A percentile compares a stretch with the other conserved stretches of the same genome.
phyloP scores from a whole-genome alignment of 2,797 vertebrate genomes.

The Ibycter americanus region DNA sequence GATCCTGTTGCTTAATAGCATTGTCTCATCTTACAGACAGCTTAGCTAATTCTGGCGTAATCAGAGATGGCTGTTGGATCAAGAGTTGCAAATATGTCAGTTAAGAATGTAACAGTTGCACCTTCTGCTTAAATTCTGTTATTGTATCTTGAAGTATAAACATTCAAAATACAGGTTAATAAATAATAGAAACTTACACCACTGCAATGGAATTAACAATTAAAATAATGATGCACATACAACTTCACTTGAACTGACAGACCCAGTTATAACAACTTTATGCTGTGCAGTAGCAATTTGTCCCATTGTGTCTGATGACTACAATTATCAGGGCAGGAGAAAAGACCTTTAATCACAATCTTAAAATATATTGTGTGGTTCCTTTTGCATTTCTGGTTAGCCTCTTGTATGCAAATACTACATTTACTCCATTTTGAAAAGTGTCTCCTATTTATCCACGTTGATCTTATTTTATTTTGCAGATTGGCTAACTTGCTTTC shows the following conservation, averaged over 20 bases:
- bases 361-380: neutral
- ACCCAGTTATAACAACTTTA: neutral
- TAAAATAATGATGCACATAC: neutral
- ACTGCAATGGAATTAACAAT: neutral
- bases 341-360: neutral
- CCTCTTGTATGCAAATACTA: neutral
- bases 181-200: neutral
- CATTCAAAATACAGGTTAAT: neutral
- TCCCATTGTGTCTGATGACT: neutral
- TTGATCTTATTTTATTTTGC: neutral
- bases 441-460: neutral
- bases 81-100: neutral
- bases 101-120: neutral
- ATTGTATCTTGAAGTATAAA: neutral
- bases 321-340: neutral
- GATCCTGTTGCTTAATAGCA: slow-evolving; percentile 49
- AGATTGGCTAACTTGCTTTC: neutral
- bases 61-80: neutral
- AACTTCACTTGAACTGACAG: neutral
- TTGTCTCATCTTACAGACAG: slow-evolving; percentile 40
- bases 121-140: neutral
- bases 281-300: neutral
- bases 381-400: neutral
- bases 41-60: slow-evolving; percentile 55
- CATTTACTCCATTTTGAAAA: neutral